A percentile compares a stretch with the other conserved stretches of the same genome.
phyloP scores from a whole-genome alignment of 2,113 vertebrate genomes.

The Silurus asotus region DNA sequence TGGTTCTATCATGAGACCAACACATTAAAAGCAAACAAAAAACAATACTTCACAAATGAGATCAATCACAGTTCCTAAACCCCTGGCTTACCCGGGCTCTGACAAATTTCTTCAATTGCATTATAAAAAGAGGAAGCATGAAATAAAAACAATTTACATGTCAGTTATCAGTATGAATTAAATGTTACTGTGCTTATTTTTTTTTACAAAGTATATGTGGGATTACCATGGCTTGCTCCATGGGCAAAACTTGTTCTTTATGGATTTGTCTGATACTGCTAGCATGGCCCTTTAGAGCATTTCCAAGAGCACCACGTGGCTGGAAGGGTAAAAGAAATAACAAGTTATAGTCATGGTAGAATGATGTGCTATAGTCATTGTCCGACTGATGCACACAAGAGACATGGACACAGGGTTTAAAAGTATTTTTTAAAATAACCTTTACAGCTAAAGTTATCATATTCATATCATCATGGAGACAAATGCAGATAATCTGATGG shows the following conservation, averaged over 20 bases:
- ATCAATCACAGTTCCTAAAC: background rate
- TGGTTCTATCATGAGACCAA: background rate
- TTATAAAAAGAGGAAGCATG: constrained; percentile 55
- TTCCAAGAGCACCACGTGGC: constrained; percentile 84
- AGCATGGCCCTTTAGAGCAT: constrained; percentile 80
- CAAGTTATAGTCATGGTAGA: background rate
- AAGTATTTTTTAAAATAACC: no score
- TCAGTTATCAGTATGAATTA: constrained; percentile 19
- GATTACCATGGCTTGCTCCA: constrained; percentile 88
- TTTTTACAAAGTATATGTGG: background rate
- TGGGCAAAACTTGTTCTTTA: constrained; percentile 77
- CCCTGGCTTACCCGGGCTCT: constrained; percentile 79
- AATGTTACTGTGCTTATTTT: background rate
- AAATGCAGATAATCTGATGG: background rate
- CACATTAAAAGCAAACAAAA: constrained; percentile 20
- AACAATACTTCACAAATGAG: background rate
- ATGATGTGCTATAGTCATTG: background rate
- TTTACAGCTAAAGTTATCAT: no score
- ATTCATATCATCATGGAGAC: no score
- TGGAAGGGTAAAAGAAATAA: constrained; percentile 51
- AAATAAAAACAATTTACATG: background rate
- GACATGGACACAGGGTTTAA: background rate
- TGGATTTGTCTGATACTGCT: constrained; percentile 81
- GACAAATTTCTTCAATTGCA: constrained; percentile 84
- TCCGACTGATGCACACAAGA: background rate